A percentile compares a stretch with the other conserved stretches of the same genome.
Conservation (phyloP, 1,140 invertebrate species). For the Lordiphosa collinella region DNA sequence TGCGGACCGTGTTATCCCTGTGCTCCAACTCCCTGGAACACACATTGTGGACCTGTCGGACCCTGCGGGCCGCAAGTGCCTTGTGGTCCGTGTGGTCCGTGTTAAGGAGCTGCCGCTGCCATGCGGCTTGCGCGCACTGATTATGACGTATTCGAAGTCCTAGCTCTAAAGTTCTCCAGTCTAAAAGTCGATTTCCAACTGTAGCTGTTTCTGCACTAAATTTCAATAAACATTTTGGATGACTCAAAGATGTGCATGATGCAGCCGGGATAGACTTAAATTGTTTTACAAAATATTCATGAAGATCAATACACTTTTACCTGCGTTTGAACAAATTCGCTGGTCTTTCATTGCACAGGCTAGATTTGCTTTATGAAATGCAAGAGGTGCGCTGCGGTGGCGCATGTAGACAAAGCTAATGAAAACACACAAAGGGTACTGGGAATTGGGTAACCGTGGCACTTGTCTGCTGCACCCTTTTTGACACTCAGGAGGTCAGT, state of each 20-base stretch:
- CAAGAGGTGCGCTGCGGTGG: no score
- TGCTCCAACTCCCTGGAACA: slow-evolving; percentile 69
- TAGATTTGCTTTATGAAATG: no score
- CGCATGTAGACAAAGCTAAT: no score
- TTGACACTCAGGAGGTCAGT: no score
- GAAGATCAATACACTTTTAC: slow-evolving; percentile 29
- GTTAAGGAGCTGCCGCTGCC: slow-evolving; percentile 19
- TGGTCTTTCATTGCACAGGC: no score
- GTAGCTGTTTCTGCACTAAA: slow-evolving; percentile 21
- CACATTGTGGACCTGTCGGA: slow-evolving; percentile 65
- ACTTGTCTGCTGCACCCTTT: no score
- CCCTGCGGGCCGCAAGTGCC: slow-evolving; percentile 67
- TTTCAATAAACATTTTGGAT: slow-evolving; percentile 23
- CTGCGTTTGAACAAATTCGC: slow-evolving; percentile 9
- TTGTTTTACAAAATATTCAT: slow-evolving; percentile 4
- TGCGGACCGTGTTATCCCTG: slow-evolving; percentile 70
- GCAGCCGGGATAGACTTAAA: no score
- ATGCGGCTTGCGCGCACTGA: not conserved
- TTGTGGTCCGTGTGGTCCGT: slow-evolving; percentile 63
- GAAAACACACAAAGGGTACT: no score
- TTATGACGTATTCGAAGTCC: slow-evolving; percentile 8
- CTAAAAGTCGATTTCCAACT: slow-evolving; percentile 15
- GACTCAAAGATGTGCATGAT: not conserved
- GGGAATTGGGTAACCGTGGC: no score
- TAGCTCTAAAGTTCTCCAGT: not conserved